These are phyloP conservation scores for Platycheirus rosarum DNA, from an alignment of 2,888 invertebrate genomes.

Conservation along the genomic window DNA sequence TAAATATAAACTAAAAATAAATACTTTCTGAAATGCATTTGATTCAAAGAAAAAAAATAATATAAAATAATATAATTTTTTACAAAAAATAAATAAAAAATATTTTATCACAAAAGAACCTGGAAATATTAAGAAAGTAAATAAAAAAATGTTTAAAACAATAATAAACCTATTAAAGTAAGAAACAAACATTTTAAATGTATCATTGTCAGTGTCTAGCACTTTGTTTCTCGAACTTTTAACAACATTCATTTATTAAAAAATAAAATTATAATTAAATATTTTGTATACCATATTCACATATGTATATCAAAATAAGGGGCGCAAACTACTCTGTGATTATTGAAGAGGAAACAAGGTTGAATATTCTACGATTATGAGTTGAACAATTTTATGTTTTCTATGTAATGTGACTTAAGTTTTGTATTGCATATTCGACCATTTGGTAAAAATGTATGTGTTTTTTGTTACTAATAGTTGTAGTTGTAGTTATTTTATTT, in stretches of 20 bases:
- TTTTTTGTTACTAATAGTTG: slow-evolving; percentile 17
- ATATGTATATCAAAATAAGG: slow-evolving; percentile 13
- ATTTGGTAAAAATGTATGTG: slow-evolving; percentile 42
- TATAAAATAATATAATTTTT: not conserved
- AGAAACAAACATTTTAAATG: slow-evolving; percentile 6
- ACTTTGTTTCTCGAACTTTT: no score
- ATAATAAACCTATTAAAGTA: not conserved
- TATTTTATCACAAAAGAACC: slow-evolving; percentile 60
- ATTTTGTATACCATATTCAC: no score
- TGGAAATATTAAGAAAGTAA: slow-evolving; percentile 33
- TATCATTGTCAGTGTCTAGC: not conserved
- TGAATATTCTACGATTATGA: slow-evolving; percentile 1
- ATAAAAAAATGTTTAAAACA: not conserved
- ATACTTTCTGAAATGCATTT: slow-evolving; percentile 34
- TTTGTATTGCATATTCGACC: slow-evolving; percentile 17
- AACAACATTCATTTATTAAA: no score
- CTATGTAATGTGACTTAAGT: not conserved
- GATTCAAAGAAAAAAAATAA: slow-evolving; percentile 5
- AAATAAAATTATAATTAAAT: no score
- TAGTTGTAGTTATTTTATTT: no score
- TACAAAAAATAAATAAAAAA: not conserved
- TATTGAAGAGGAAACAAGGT: not conserved
- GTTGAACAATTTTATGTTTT: not conserved
- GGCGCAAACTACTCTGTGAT: not conserved
- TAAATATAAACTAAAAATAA: slow-evolving; percentile 26